These are phyloP conservation scores for Erythrocercus mccallii DNA, from an alignment of 2,113 vertebrate species.

Conservation along the genomic window DNA sequence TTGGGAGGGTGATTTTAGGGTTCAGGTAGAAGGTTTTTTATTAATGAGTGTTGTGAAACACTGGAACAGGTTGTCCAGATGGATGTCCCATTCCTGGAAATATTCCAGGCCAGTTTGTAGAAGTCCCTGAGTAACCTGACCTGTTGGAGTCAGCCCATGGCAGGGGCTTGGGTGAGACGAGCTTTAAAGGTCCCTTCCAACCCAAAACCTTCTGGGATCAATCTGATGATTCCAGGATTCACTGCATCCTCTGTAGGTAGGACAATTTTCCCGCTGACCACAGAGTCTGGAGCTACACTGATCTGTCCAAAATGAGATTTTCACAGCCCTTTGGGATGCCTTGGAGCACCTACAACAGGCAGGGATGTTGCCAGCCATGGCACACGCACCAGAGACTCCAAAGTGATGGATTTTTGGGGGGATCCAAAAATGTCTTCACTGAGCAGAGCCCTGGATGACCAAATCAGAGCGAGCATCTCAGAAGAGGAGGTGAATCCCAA, in stretches of 20 bases:
- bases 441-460: neutral
- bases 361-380: fast-evolving
- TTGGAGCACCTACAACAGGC: neutral
- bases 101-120: neutral
- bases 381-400: fast-evolving
- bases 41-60: neutral
- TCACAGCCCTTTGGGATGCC: neutral
- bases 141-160: neutral
- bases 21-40: neutral
- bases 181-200: neutral
- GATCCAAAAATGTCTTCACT: neutral
- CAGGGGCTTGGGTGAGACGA: neutral
- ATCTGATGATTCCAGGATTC: neutral
- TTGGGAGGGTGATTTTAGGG: neutral
- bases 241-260: fast-evolving
- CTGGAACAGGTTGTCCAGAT: neutral
- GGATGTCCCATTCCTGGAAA: neutral
- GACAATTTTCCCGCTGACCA: neutral
- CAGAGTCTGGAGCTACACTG: neutral
- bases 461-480: neutral
- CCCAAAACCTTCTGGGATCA: neutral
- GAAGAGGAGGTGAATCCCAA: neutral
- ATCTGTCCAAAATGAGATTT: neutral
- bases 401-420: neutral
- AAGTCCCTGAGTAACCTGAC: neutral